These are phyloP conservation scores for Orientallactaga bullata DNA, from an alignment of 2,113 vertebrate species.

Conservation along the genomic window DNA sequence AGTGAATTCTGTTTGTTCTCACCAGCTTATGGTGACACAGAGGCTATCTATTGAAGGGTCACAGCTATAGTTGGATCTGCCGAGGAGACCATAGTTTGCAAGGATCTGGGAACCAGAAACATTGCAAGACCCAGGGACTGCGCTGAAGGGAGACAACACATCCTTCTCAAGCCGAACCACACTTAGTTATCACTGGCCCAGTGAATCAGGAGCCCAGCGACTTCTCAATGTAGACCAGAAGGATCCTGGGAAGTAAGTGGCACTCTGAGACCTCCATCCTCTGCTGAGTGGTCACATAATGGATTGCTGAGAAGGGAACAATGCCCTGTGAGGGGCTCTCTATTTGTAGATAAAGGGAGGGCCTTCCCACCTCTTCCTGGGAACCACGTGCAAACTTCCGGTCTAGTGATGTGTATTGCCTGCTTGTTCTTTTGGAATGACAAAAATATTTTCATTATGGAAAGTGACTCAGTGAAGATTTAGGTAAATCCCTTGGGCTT, in stretches of 20 bases:
- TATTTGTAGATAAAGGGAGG: neutral
- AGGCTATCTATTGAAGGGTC: neutral
- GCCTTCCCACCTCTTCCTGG: neutral
- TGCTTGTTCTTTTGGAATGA: neutral
- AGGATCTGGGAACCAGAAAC: neutral
- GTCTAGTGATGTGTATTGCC: neutral
- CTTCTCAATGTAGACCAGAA: neutral
- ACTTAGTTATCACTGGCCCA: neutral
- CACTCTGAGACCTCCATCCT: accelerated
- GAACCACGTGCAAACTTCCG: neutral
- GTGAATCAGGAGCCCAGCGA: neutral
- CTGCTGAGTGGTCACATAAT: neutral
- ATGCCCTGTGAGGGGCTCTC: neutral
- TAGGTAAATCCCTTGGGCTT: neutral
- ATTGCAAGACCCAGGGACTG: neutral
- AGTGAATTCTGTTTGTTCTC: neutral
- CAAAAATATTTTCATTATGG: neutral
- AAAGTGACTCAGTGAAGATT: neutral
- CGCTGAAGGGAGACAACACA: neutral
- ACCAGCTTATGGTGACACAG: neutral
- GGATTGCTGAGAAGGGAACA: neutral
- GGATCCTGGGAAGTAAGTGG: neutral
- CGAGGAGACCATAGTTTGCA: neutral
- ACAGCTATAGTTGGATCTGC: neutral
- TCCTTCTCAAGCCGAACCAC: neutral